Evolutionary conservation across 2,113 vertebrate species (phyloP).

Genomic region (Xerus inauris): DNA sequence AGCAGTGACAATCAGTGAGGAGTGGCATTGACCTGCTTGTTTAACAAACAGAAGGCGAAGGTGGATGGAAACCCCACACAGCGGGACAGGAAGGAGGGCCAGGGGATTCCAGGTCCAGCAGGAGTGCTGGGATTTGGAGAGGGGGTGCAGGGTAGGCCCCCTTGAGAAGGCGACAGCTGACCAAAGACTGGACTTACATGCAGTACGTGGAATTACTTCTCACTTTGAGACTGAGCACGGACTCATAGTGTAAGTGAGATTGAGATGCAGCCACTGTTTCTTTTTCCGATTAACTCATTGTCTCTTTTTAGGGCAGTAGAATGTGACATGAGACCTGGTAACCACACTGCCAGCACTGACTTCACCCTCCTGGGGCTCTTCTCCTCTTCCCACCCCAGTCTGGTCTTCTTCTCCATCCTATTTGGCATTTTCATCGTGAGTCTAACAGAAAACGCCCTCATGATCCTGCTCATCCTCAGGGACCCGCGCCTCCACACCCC

Average conservation of each 20-base stretch:
- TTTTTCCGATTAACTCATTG: too few relatives aligned
- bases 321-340: not conserved
- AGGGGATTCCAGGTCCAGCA: accelerated
- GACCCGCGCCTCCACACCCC: not conserved
- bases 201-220: not conserved
- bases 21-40: not conserved
- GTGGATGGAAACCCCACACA: not conserved
- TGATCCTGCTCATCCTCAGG: not conserved
- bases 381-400: not conserved
- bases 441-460: slow-evolving; percentile 7
- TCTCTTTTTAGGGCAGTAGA: too few relatives aligned
- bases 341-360: not conserved
- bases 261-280: too few relatives aligned
- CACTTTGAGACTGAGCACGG: not conserved
- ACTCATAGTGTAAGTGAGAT: not conserved
- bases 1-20: not conserved
- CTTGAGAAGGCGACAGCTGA: not conserved
- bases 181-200: not conserved
- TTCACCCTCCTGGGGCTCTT: slow-evolving; percentile 63
- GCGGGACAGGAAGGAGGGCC: not conserved
- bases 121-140: too few relatives aligned
- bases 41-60: not conserved
- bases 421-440: not conserved
- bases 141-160: too few relatives aligned
- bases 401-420: not conserved